Percentiles rank a stretch among this genome's conserved stretches.
phyloP scores from a whole-genome alignment of 2,888 invertebrate genomes.

The Dryomyza anilis region DNA sequence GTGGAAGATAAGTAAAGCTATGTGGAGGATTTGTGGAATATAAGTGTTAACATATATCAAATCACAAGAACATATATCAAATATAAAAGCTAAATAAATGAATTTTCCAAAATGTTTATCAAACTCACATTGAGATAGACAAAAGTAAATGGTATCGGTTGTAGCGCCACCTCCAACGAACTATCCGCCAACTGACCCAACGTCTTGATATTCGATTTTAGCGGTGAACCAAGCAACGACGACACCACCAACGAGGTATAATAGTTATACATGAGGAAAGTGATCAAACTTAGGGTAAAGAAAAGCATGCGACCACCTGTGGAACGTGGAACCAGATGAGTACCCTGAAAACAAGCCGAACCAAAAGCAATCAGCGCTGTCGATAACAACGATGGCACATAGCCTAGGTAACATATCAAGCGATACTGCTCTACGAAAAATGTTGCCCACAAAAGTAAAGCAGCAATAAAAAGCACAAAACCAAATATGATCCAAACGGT shows the following conservation, averaged over 20 bases:
- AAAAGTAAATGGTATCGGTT: constrained; percentile 60
- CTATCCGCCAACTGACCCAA: constrained; percentile 64
- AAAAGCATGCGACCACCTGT: constrained; percentile 58
- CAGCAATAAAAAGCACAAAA: constrained; percentile 52
- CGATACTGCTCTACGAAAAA: constrained; percentile 24
- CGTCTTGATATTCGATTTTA: constrained; percentile 63
- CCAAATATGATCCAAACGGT: constrained; percentile 65
- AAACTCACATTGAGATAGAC: constrained; percentile 51
- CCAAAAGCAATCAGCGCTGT: constrained; percentile 60
- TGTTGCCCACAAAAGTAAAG: constrained; percentile 54
- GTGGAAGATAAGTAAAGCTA: too few relatives aligned
- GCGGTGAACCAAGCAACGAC: constrained; percentile 66
- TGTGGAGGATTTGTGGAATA: too few relatives aligned
- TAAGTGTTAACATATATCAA: too few relatives aligned
- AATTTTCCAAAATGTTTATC: too few relatives aligned
- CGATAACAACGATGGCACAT: constrained; percentile 51
- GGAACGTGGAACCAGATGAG: constrained; percentile 60
- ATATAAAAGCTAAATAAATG: too few relatives aligned
- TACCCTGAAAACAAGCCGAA: constrained; percentile 63
- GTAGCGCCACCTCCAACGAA: constrained; percentile 64
- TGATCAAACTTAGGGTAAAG: constrained; percentile 48
- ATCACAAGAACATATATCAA: too few relatives aligned
- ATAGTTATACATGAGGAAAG: constrained; percentile 66
- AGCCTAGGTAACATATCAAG: constrained; percentile 40
- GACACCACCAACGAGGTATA: constrained; percentile 71